Conservation (phyloP, 2,797 vertebrate genomes). For the Poliocrania exsul region DNA sequence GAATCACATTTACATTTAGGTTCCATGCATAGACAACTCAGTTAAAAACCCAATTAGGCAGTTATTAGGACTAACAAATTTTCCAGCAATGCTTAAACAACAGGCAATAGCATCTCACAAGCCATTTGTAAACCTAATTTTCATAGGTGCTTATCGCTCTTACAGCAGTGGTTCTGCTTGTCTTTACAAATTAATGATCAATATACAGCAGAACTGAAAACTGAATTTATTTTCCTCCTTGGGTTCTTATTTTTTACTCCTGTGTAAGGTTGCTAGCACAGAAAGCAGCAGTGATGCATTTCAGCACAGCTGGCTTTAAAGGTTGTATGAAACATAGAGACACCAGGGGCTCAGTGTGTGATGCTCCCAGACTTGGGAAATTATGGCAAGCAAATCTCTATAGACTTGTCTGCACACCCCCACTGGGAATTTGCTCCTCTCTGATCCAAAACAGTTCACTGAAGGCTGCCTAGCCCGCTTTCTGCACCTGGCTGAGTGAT, state of each 20-base stretch:
- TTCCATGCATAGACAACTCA: not conserved
- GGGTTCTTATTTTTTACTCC: not conserved
- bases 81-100: not conserved
- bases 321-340: not conserved
- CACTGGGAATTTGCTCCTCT: not conserved
- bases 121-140: not conserved
- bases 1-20: not conserved
- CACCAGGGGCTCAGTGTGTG: fast-evolving
- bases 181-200: not conserved
- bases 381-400: slow-evolving; percentile 1
- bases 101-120: not conserved
- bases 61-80: not conserved
- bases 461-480: slow-evolving; percentile 29
- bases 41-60: not conserved
- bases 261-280: not conserved
- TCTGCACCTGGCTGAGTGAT: slow-evolving; percentile 66
- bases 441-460: not conserved
- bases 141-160: not conserved
- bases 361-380: not conserved
- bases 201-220: not conserved
- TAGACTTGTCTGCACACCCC: slow-evolving; percentile 2
- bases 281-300: not conserved
- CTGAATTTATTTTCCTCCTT: not conserved
- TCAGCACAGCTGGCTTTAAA: not conserved
- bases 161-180: not conserved